Percentiles rank a stretch among this genome's conserved stretches.
Evolutionary conservation across 1,140 invertebrate genomes (phyloP).

Genomic region (Scaptomyza hsui): DNA sequence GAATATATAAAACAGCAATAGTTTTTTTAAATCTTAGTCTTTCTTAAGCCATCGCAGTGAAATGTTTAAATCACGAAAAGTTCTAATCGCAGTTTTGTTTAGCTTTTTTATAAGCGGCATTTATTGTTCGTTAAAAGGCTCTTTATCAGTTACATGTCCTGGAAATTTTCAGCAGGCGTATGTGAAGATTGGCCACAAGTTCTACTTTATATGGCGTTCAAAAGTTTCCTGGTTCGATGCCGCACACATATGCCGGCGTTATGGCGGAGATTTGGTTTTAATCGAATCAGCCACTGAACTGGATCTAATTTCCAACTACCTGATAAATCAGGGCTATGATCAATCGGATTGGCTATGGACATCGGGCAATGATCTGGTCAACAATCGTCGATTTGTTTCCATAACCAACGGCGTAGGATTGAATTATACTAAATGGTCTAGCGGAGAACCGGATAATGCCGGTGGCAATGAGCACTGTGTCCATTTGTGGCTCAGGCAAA

Average conservation of each 20-base stretch:
- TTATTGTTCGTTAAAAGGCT: background rate
- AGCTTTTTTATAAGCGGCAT: background rate
- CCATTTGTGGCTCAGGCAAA: conserved; percentile 16
- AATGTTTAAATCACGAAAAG: background rate
- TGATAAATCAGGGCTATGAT: conserved; percentile 1
- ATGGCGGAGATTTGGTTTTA: conserved; percentile 16
- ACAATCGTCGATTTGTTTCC: conserved; percentile 4
- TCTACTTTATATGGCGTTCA: conserved; percentile 5
- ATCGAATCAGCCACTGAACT: conserved; percentile 28
- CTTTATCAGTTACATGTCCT: background rate
- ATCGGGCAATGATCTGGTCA: conserved; percentile 38
- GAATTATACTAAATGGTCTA: conserved; percentile 29
- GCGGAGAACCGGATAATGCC: conserved; percentile 39
- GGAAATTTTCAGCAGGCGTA: background rate
- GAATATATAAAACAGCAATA: too few relatives aligned
- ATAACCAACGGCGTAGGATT: conserved; percentile 27
- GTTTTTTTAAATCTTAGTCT: background rate
- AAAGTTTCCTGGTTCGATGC: conserved; percentile 18
- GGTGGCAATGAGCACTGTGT: conserved; percentile 41
- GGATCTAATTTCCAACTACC: conserved; percentile 5
- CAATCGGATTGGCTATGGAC: conserved; percentile 22
- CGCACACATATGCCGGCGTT: conserved; percentile 14
- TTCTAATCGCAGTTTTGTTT: background rate
- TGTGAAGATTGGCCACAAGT: conserved; percentile 14
- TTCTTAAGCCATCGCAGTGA: background rate